phyloP scores from a whole-genome alignment of 1,140 invertebrate species.

The Cryptotermes secundus region DNA sequence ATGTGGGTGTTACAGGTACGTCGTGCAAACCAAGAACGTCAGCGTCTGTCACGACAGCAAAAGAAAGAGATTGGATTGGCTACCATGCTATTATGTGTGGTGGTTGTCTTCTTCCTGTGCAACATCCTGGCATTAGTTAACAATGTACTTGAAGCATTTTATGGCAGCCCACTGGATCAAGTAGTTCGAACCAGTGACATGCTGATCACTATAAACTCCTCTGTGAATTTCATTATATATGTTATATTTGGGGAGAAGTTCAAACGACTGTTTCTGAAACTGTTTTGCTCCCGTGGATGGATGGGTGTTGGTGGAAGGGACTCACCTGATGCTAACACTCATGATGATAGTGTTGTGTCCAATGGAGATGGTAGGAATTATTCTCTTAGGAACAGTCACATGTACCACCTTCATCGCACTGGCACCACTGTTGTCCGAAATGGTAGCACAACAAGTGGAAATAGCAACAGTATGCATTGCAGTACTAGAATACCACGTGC shows the following conservation, averaged over 20 bases:
- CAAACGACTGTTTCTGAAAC: slow-evolving; percentile 81
- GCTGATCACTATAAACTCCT: slow-evolving; percentile 94
- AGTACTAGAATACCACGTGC: slow-evolving; percentile 40
- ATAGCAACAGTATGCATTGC: slow-evolving; percentile 1
- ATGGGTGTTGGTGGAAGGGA: slow-evolving; percentile 54
- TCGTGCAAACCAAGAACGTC: slow-evolving; percentile 78
- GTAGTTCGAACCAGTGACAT: slow-evolving; percentile 86
- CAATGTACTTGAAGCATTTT: slow-evolving; percentile 82
- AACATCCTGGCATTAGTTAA: slow-evolving; percentile 87
- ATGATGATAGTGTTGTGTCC: slow-evolving; percentile 78
- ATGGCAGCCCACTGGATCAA: slow-evolving; percentile 65
- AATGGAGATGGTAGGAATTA: slow-evolving; percentile 60
- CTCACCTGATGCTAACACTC: slow-evolving; percentile 67
- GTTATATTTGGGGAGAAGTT: slow-evolving; percentile 97
- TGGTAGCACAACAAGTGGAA: slow-evolving; percentile 12
- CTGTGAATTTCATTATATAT: slow-evolving; percentile 96
- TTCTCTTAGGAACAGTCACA: slow-evolving; percentile 43
- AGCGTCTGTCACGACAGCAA: slow-evolving; percentile 75
- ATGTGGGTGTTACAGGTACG: slow-evolving; percentile 62
- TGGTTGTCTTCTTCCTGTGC: slow-evolving; percentile 92
- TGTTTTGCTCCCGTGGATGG: slow-evolving; percentile 73
- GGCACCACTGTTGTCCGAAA: slow-evolving; percentile 54
- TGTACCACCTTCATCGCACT: slow-evolving; percentile 56
- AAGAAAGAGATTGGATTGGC: slow-evolving; percentile 85
- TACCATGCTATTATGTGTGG: slow-evolving; percentile 91